Evolutionary conservation across 2,797 vertebrate species (phyloP), one percentile per base, ranked within the genome.

Genomic region (Typhlichthys subterraneus): DNA sequence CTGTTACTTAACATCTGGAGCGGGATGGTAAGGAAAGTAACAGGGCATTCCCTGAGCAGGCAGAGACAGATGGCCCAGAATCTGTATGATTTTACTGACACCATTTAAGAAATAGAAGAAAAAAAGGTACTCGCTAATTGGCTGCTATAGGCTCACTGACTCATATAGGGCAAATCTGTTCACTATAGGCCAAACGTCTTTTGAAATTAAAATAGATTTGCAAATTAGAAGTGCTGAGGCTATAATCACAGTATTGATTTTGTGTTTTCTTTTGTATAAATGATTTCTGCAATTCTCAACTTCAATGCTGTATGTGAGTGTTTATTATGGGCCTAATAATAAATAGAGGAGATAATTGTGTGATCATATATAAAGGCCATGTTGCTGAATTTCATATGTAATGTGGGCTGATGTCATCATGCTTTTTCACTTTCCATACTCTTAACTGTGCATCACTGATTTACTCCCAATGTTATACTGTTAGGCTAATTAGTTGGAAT

Each of bases 1-100:
- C 89, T 89, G 86, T 89, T 90, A 89, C 90, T 81, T 91, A 93
- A 94, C 92, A 93, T 90, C 92, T 93, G 93, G 89, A 91, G 85
- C 67, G 48, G 76, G 11, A 75, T 1, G 60, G 76, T 73, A 68
- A 56, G 31, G 15, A 42, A 81, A 80, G 88, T 89, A 69, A 67
- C 88, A 31, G 87, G 90, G 80, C 76, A 79, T 60, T 76, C 77
- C 69, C 61, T 46, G 12, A 77, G 69, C 73, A 70, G 70, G 61
- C 42, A 62, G 12, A 13, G 73, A 84, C 84, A 87, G 83, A 75
- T 88, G 85, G 70, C 49, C 14, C 48, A 54, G 59, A 63, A 49
- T 33, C 85, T 89, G 88, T 82, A 87, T 88, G 80, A 78, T 87
- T 88, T 90, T 85, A 83, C 71, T 69, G 59, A 64, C 52, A 53